These are phyloP conservation scores for Coptotermes formosanus DNA, from an alignment of 1,140 invertebrate species.

Conservation along the genomic window DNA sequence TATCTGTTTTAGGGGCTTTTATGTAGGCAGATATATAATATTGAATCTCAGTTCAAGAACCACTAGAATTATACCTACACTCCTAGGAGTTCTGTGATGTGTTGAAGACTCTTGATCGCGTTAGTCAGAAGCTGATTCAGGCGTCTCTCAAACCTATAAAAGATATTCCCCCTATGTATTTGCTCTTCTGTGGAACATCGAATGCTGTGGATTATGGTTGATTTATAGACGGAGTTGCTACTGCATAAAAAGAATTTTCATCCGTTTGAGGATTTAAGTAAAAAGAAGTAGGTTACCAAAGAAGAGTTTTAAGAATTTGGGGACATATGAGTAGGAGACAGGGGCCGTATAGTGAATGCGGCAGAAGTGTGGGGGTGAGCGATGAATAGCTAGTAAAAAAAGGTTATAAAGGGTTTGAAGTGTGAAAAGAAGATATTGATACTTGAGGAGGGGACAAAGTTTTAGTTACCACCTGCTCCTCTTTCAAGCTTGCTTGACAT, in stretches of 20 bases:
- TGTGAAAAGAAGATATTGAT: conserved; percentile 17
- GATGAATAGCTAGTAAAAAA: neutral
- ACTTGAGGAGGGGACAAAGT: neutral
- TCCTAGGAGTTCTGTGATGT: too few species aligned
- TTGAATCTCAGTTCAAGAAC: too few species aligned
- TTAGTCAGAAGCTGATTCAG: neutral
- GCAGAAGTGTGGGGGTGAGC: neutral
- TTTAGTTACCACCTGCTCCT: neutral
- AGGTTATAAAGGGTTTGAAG: conserved; percentile 6
- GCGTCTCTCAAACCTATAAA: neutral
- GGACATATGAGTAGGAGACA: neutral
- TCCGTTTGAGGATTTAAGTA: conserved; percentile 27
- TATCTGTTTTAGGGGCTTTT: too few species aligned
- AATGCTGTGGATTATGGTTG: conserved; percentile 18
- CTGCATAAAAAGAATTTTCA: conserved; percentile 22
- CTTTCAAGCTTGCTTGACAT: neutral
- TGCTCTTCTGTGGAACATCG: conserved; percentile 5
- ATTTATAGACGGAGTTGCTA: conserved; percentile 25
- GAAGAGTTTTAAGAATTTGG: conserved; percentile 7
- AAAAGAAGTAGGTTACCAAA: neutral
- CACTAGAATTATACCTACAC: too few species aligned
- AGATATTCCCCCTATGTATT: neutral
- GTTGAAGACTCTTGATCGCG: neutral
- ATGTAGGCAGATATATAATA: too few species aligned
- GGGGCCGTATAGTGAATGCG: neutral